phyloP scores from a whole-genome alignment of 1,140 invertebrate species.

The Macrosteles quadrilineatus region DNA sequence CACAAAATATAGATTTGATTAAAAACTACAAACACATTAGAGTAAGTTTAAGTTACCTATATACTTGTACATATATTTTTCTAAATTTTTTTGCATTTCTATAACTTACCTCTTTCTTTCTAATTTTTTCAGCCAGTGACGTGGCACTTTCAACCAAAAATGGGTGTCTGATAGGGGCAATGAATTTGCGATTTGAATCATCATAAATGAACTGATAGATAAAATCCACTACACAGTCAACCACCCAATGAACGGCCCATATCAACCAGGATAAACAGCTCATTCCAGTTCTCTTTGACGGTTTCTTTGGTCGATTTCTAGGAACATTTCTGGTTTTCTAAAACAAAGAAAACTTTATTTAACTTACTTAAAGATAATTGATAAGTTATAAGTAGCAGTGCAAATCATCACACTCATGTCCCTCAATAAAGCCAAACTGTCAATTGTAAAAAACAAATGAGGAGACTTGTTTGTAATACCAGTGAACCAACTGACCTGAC shows the following conservation, averaged over 20 bases:
- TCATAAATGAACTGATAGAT: slow-evolving; percentile 51
- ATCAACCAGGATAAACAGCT: background rate
- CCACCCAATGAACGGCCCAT: slow-evolving; percentile 25
- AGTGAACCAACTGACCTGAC: too few species aligned
- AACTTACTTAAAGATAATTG: too few species aligned
- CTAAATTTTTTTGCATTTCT: background rate
- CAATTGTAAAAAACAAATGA: too few species aligned
- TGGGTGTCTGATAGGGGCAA: slow-evolving; percentile 59
- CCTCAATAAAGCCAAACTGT: too few species aligned
- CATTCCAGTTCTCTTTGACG: background rate
- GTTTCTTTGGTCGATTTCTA: background rate
- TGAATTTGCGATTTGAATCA: slow-evolving; percentile 49
- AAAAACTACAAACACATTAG: too few species aligned
- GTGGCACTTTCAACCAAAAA: slow-evolving; percentile 65
- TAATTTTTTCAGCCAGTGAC: slow-evolving; percentile 65
- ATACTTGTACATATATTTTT: slow-evolving; percentile 18
- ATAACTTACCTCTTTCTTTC: slow-evolving; percentile 48
- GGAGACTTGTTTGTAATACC: too few species aligned
- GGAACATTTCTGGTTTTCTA: background rate
- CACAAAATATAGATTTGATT: too few species aligned
- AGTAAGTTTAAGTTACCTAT: slow-evolving; percentile 17
- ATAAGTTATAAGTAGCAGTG: too few species aligned
- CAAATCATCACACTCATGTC: too few species aligned
- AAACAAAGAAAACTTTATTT: background rate
- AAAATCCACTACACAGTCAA: slow-evolving; percentile 53